These are phyloP conservation scores for Ochotona curzoniae DNA, from an alignment of 2,113 vertebrate species.

Conservation along the genomic window DNA sequence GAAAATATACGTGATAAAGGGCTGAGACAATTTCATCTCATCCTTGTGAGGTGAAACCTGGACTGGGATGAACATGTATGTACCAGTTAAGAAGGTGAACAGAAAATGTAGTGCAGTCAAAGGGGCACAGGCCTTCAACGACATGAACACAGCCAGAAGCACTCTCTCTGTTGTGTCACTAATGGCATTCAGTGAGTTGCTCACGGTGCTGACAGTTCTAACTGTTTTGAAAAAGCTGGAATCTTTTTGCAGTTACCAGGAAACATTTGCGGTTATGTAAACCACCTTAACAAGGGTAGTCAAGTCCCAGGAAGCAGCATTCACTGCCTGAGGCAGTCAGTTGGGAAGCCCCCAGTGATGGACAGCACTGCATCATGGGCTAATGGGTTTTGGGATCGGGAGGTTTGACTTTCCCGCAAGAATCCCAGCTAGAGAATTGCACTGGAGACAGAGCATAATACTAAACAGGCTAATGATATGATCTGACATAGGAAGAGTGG, in stretches of 20 bases:
- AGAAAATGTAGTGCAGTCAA: neutral
- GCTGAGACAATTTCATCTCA: neutral
- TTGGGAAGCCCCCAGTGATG: constrained; percentile 53
- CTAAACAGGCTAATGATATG: constrained; percentile 10
- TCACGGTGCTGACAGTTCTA: constrained; percentile 78
- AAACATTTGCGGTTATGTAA: constrained; percentile 79
- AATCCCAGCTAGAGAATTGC: constrained; percentile 63
- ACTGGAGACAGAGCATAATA: neutral
- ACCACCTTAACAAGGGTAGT: constrained; percentile 80
- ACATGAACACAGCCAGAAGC: neutral
- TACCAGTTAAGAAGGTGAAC: constrained; percentile 40
- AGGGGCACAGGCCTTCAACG: neutral
- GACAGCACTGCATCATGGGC: constrained; percentile 62
- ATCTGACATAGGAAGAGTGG: neutral
- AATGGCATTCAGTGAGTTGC: constrained; percentile 71
- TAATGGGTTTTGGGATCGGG: constrained; percentile 63
- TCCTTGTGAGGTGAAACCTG: neutral
- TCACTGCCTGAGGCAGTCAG: constrained; percentile 64
- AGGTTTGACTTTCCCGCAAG: constrained; percentile 62
- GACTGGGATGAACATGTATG: neutral
- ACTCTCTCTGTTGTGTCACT: neutral
- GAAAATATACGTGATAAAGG: neutral
- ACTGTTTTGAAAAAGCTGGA: constrained; percentile 80
- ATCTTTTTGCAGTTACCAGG: constrained; percentile 81
- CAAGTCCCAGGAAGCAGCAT: constrained; percentile 81